phyloP scores from a whole-genome alignment of 1,140 invertebrate species.

The Oryzaephilus surinamensis region DNA sequence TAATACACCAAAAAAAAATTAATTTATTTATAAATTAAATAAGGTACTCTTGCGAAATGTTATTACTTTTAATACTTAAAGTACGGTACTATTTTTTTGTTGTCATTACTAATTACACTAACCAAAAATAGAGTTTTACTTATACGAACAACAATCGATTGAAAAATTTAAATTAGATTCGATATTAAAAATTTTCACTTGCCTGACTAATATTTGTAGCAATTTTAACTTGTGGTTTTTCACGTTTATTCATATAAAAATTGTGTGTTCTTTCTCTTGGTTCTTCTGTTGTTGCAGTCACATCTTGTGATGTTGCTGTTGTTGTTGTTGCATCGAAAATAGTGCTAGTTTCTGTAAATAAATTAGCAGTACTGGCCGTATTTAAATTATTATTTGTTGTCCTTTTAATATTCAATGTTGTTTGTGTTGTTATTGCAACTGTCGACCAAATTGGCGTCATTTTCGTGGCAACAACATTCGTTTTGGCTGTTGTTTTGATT shows the following conservation, averaged over 20 bases:
- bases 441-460: conserved; percentile 6
- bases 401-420: neutral
- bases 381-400: conserved; percentile 2
- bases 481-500: conserved; percentile 1
- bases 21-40: no score
- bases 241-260: conserved; percentile 30
- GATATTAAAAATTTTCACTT: conserved; percentile 24
- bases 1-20: no score
- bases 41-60: no score
- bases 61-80: no score
- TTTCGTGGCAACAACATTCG: neutral
- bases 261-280: conserved; percentile 38
- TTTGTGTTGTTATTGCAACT: neutral
- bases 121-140: no score
- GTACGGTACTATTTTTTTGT: no score
- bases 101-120: no score
- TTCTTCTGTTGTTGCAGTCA: conserved; percentile 37
- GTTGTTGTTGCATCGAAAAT: conserved; percentile 22
- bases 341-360: conserved; percentile 15
- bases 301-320: conserved; percentile 28
- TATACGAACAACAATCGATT: neutral
- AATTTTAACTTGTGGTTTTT: conserved; percentile 44
- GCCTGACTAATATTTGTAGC: conserved; percentile 45
- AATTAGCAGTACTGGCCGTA: conserved; percentile 1
- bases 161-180: neutral